Evolutionary conservation across 2,113 vertebrate genomes (phyloP), one percentile per base, ranked within the genome.

Genomic region (Halichoeres trimaculatus): DNA sequence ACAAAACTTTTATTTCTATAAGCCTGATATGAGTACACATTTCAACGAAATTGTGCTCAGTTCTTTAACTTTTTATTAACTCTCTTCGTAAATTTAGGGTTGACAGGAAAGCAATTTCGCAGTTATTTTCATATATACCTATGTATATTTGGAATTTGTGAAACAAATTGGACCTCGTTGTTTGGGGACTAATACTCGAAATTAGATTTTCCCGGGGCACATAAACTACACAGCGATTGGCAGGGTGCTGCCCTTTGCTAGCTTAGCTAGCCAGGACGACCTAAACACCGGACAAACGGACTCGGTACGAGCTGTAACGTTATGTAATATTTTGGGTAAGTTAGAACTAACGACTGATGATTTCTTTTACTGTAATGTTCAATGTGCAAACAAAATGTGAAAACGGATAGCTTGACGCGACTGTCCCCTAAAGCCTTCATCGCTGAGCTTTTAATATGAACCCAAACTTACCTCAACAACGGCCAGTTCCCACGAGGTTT

Each of bases 201-300:
- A 19, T 36, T 0, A 0, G 63, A 7, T 12, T 14, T 81, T 85
- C 85, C 79, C 65, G 77, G 0, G 6, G 7, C 20, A 22, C 56
- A 0, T 5, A 6, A 60, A 65, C 2, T 7, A 2, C 10, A 10
- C 55, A 45, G 11, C 10, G 17, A 40, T 59, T 90, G 79, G 86
- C 85, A 80, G 76, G 40, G 78, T 74, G 70, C 62, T 81, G 82
- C 77, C 81, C 84, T 88, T 82, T 35, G 78, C 20, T 81, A 83
- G 40, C 80, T 5, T 30, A 55, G 60, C 36, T 81, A 78, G 40
- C 59, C 22, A 17, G 1, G 13, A 20, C 65, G 9, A 69, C 78
- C 69, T 59, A 75, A 58, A 60, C 59, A 71, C 38, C 69, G 13
- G 59, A 43, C 20, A 53, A 17, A 83, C 45, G 24, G 14, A 30